A percentile compares a stretch with the other conserved stretches of the same genome.
Evolutionary conservation across 2,797 vertebrate species (phyloP).

Genomic region (Karalla daura): DNA sequence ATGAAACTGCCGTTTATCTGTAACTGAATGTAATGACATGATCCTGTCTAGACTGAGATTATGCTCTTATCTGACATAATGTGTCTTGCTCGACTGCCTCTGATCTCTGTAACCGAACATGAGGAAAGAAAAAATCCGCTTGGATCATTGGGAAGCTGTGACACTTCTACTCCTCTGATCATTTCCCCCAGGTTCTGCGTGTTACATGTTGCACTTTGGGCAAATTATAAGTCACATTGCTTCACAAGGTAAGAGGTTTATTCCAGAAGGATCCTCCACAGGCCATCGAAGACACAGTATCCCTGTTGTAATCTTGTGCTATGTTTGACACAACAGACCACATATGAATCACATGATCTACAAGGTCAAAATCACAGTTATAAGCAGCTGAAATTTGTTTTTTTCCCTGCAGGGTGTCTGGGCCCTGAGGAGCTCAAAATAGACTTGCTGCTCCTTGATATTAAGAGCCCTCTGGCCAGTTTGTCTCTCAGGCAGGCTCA

Average conservation of each 20-base stretch:
- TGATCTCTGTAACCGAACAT: not conserved
- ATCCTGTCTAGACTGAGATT: slow-evolving; percentile 27
- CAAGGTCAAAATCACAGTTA: too few relatives aligned
- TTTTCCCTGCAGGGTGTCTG: too few relatives aligned
- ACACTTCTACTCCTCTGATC: not conserved
- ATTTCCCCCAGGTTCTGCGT: too few relatives aligned
- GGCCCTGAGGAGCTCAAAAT: too few relatives aligned
- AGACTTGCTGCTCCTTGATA: too few relatives aligned
- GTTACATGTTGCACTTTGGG: not conserved
- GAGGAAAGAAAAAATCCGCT: not conserved
- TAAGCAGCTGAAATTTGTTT: too few relatives aligned
- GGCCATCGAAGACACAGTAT: not conserved
- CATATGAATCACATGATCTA: too few relatives aligned
- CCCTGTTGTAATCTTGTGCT: too few relatives aligned
- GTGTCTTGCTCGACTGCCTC: not conserved
- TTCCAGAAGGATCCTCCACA: not conserved
- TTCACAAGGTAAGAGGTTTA: not conserved
- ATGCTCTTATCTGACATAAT: not conserved
- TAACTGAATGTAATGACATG: not conserved
- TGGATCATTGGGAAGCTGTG: not conserved
- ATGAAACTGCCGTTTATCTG: not conserved
- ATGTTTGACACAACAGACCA: too few relatives aligned
- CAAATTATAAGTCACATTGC: not conserved
- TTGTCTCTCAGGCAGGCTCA: too few relatives aligned
- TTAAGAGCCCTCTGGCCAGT: too few relatives aligned